Evolutionary conservation across 2,797 vertebrate species (phyloP), one percentile per base, ranked within the genome.

Genomic region (Chaetophractus vellerosus): DNA sequence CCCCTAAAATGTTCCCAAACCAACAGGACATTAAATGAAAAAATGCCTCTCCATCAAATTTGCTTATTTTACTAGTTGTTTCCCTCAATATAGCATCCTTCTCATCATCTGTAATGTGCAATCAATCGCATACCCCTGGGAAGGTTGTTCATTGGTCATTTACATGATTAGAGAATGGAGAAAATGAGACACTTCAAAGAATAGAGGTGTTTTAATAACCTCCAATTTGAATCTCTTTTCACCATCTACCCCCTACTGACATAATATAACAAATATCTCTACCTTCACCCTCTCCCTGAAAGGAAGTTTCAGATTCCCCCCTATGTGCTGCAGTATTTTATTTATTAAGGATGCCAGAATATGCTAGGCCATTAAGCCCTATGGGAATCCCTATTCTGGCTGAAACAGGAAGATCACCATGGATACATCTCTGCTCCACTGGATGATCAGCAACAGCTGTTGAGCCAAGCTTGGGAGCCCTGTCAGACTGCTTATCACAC

Each of bases 21-120:
- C 91, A 96, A 96, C 72, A 96, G 89, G 76, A 96, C 74, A 75
- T 94, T 96, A 97, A 97, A 90, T 91, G 89, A 97, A 78, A 97
- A 96, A 95, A 96, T 95, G 94, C 36, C 68, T 93, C 52, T 88
- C 94, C 95, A 97, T 97, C 91, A 96, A 97, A 97, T 97, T 64
- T 96, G 76, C 87, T 97, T 95, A 93, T 96, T 97, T 97, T 96
- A 79, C 88, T 78, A 93, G 95, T 96, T 96, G 63, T 94, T 76
- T 96, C 76, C 90, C 76, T 94, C 91, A 84, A 81, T 63, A 61
- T 81, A 93, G 48, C 80, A 95, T 96, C 95, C 75, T 93, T 97
- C 95, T 96, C 80, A 85, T 97, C 95, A 97, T 97, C 68, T 94
- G 86, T 94, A 96, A 97, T 97, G 93, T 91, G 83, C 86, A 97